phyloP scores from a whole-genome alignment of 1,140 invertebrate species.

The Luehdorfia chinensis region DNA sequence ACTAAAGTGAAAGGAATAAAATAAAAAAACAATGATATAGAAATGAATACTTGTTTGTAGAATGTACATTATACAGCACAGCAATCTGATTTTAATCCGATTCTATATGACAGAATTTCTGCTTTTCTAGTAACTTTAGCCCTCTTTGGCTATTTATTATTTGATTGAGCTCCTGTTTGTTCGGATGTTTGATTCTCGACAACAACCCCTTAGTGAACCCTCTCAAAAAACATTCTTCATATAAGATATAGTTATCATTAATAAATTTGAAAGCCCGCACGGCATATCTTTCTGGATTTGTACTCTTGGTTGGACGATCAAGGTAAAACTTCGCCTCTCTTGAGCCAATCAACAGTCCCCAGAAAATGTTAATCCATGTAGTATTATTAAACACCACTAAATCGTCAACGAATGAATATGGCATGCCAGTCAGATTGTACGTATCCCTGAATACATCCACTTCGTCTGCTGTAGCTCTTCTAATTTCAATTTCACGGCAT shows the following conservation, averaged over 20 bases:
- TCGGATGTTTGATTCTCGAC: constrained; percentile 13
- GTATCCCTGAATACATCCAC: constrained; percentile 14
- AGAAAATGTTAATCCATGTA: background rate
- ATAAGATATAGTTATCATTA: constrained; percentile 22
- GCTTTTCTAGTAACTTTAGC: constrained; percentile 6
- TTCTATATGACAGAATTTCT: background rate
- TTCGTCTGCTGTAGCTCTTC: constrained; percentile 15
- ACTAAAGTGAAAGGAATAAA: no score
- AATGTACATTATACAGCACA: no score
- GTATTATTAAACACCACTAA: background rate
- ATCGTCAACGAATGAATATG: constrained; percentile 20
- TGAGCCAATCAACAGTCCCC: constrained; percentile 20
- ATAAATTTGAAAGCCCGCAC: constrained; percentile 13
- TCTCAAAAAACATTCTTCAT: constrained; percentile 14
- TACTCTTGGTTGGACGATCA: constrained; percentile 1
- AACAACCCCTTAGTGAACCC: constrained; percentile 19
- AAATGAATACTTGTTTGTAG: no score
- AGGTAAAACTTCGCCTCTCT: constrained; percentile 22
- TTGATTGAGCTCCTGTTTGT: constrained; percentile 12
- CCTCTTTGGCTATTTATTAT: constrained; percentile 16
- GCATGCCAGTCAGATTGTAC: constrained; percentile 11
- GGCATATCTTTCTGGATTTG: constrained; percentile 10
- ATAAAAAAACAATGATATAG: no score
- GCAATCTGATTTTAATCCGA: no score
- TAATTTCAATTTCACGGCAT: constrained; percentile 13